phyloP scores from a whole-genome alignment of 2,797 vertebrate genomes.

The Centroberyx gerrardi region DNA sequence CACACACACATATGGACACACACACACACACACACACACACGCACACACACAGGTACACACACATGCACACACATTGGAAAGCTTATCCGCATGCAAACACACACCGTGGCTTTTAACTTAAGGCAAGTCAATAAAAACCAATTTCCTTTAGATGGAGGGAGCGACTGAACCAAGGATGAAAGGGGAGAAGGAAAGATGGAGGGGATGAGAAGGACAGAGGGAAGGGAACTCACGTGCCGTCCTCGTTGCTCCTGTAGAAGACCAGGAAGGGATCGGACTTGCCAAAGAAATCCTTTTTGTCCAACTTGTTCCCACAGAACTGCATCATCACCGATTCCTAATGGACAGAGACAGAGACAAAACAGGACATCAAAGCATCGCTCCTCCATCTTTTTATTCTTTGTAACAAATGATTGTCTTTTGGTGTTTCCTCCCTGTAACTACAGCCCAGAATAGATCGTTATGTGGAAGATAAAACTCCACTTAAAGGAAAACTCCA shows the following conservation, averaged over 20 bases:
- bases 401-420: neutral
- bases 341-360: conserved; percentile 18
- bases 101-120: conserved; percentile 40
- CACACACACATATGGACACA: neutral
- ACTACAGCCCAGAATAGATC: conserved; percentile 7
- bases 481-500: too few species aligned
- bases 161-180: conserved; percentile 45
- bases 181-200: conserved; percentile 11
- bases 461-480: too few species aligned
- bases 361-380: neutral
- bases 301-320: conserved; percentile 96
- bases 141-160: conserved; percentile 64
- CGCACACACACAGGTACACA: neutral
- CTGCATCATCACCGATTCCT: conserved; percentile 96
- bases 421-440: neutral
- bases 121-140: conserved; percentile 69
- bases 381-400: conserved; percentile 8
- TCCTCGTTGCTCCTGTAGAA: conserved; percentile 96
- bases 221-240: conserved; percentile 87
- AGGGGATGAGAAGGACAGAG: neutral
- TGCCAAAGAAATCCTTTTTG: conserved; percentile 97
- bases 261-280: conserved; percentile 94
- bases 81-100: conserved; percentile 35
- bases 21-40: conserved; percentile 6
- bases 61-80: conserved; percentile 8